These are phyloP conservation scores for Rhizomys pruinosus DNA, from an alignment of 2,113 vertebrate species.

Conservation along the genomic window DNA sequence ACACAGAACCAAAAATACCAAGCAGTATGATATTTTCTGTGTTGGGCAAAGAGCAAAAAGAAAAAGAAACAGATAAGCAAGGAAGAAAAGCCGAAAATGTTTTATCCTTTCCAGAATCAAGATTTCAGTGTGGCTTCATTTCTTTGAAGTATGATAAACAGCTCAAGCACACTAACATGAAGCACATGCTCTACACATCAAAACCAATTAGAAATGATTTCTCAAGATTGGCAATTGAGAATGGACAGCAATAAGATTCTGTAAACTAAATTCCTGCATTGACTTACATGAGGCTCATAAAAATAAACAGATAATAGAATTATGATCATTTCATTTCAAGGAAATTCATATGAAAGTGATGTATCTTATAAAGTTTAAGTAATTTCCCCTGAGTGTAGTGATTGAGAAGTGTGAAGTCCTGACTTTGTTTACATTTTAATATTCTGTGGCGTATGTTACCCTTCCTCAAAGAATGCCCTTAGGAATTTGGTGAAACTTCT, in stretches of 20 bases:
- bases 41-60: neutral
- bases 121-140: neutral
- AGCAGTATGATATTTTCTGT: neutral
- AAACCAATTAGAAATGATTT: neutral
- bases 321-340: neutral
- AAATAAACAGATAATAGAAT: neutral
- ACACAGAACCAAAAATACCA: neutral
- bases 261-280: constrained; percentile 10
- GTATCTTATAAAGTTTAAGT: neutral
- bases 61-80: neutral
- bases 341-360: neutral
- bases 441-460: neutral
- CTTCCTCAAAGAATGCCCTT: neutral
- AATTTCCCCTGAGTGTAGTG: neutral
- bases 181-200: neutral
- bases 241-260: neutral
- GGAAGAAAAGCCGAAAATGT: neutral
- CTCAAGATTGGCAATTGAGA: neutral
- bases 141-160: neutral
- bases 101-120: neutral
- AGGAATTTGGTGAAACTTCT: neutral
- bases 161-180: neutral
- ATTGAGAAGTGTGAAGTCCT: neutral
- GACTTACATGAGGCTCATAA: neutral
- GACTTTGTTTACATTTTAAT: neutral